These are phyloP conservation scores for Rana temporaria DNA, from an alignment of 2,113 vertebrate species.

Conservation along the genomic window DNA sequence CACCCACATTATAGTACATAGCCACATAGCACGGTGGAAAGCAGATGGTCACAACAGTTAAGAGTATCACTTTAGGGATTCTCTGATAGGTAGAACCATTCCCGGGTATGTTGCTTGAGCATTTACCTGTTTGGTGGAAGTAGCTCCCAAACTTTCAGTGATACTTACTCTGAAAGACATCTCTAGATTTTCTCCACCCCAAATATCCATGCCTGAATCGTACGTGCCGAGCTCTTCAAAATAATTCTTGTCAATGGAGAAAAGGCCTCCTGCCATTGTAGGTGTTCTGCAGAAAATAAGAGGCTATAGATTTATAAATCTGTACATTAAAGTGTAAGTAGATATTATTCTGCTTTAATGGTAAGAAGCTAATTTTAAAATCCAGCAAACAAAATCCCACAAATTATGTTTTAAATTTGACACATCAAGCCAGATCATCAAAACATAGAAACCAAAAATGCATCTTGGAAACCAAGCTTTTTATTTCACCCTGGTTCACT, in stretches of 20 bases:
- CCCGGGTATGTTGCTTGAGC: neutral
- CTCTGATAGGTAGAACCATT: too few relatives aligned
- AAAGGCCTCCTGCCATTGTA: slow-evolving; percentile 97
- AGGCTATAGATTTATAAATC: neutral
- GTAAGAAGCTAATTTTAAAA: too few relatives aligned
- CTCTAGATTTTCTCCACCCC: slow-evolving; percentile 98
- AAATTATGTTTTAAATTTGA: too few relatives aligned
- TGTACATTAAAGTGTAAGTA: neutral
- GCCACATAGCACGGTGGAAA: too few relatives aligned
- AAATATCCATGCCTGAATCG: slow-evolving; percentile 99
- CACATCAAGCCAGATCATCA: too few relatives aligned
- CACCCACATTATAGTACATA: too few relatives aligned
- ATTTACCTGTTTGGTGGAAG: slow-evolving; percentile 66
- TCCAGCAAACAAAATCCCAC: too few relatives aligned
- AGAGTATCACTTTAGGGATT: too few relatives aligned
- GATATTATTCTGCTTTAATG: neutral
- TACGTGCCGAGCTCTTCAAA: slow-evolving; percentile 99
- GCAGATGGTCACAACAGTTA: too few relatives aligned
- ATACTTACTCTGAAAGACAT: slow-evolving; percentile 97
- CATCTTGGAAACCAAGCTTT: too few relatives aligned
- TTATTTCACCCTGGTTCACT: too few relatives aligned
- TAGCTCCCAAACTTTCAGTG: neutral
- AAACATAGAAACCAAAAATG: too few relatives aligned
- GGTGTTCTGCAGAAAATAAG: slow-evolving; percentile 86
- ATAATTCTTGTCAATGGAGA: slow-evolving; percentile 95